Base-by-base conservation (phyloP, 2,888 invertebrate species). In the Eubasilissa splendida region DNA sequence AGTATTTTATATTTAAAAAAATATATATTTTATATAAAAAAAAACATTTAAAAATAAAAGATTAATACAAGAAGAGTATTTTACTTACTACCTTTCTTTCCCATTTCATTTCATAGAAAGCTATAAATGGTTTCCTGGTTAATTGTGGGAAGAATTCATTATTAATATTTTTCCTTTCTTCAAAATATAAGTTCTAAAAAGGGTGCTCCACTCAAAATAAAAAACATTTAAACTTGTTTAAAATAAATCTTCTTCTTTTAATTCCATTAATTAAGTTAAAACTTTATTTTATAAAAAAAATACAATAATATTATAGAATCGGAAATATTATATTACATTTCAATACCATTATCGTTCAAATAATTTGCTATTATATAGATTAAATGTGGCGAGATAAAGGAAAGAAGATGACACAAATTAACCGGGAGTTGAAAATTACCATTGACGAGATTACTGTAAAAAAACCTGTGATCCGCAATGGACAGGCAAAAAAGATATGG, bases 41-140 rank as follows among this genome's bases (percentile, higher is more conserved):
- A 63, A 63, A 22, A 14, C 22, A 14, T 63, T 63, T 14, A n/a
- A 12, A 50, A 8, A 8, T 66, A 50, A 42, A 65, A 8, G 22
- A n/a, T 66, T 66, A 42, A 50, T 42, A n/a, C 56, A 3, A 65
- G 59, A 14, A 60, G 63, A 73, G 77, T 74, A 82, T 77, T 80
- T 54, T 73, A 50, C 59, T 70, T 58, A 66, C 73, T 79, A 60
- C 63, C 0, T 11, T 75, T 77, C 65, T 75, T 70, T 53, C 76
- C 42, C 78, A 58, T 76, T 75, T 50, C 42, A 68, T 63, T 80
- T 80, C 56, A 22, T 65, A 76, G 73, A 70, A 79, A 80, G 79
- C 76, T 76, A 79, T 82, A 80, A 82, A 80, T 82, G 82, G 82
- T 79, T 80, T 76, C 82, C 82, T 73, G 82, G 70, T 82, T 82